Base-by-base conservation (phyloP, 2,113 vertebrate species). In the Brachypteracias leptosomus region DNA sequence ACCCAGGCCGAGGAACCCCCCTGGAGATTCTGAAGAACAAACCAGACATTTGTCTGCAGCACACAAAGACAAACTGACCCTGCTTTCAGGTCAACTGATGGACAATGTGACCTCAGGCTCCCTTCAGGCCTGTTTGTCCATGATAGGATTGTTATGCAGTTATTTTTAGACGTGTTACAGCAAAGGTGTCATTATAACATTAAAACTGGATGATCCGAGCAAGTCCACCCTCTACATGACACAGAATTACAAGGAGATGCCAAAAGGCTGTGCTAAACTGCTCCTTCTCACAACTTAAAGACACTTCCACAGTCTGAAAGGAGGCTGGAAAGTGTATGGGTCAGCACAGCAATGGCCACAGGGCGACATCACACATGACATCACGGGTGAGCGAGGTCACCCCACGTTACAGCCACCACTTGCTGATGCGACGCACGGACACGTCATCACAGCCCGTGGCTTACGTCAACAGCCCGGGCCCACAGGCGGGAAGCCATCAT, bases 361-460 rank as follows among this genome's bases (percentile, higher is more conserved):
- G 6, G 0, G 29, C 22, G 73, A 16, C 49, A 6, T 26, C 72
- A 35, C 59, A 10, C 0, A 0, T 6, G 0, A 26, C 1, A 0
- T 35, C 46, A 55, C 49, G 16, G 54, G 19, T 3, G 7, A 13
- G 29, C 0, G 20, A 19, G 31, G 28, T 7, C 6, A 1, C 31
- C 44, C 6, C 36, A 22, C 10, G 3, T 11, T 3, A 29, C 63
- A 6, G 36, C 24, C 29, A 38, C 36, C 6, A 11, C 76, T 26
- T 3, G 21, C 47, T 40, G 36, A 36, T 51, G 51, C 6, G 6
- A 16, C 13, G 25, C 36, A 13, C 57, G 3, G 16, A 17, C 18
- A 14, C 15, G 9, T 42, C 61, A 4, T 14, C 44, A 66, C 14
- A 35, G 51, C 46, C 29, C 12, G 2, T 28, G 7, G 25, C 20